Evolutionary conservation across 2,888 invertebrate genomes (phyloP).

Genomic region (Tetragonisca angustula): DNA sequence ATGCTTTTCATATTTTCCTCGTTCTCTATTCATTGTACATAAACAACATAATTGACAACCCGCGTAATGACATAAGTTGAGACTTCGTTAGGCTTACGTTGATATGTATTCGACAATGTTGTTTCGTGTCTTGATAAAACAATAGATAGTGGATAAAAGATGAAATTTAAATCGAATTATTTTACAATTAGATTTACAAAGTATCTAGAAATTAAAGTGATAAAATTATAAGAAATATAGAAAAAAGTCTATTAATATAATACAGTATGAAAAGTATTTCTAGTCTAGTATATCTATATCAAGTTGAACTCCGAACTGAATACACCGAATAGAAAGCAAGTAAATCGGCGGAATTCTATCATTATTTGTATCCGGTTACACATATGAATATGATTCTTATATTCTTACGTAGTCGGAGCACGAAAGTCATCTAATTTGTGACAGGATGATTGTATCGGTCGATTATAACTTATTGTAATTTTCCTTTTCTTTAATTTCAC

Average conservation of each 20-base stretch:
- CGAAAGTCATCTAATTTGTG: constrained; percentile 29
- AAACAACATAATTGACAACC: constrained; percentile 4
- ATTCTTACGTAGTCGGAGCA: constrained; percentile 18
- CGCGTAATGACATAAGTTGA: constrained; percentile 13
- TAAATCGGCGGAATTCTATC: constrained; percentile 19
- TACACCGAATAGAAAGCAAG: constrained; percentile 57
- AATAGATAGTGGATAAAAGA: neutral
- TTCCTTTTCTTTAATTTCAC: constrained; percentile 1
- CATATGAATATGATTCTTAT: neutral
- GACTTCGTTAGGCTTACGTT: neutral
- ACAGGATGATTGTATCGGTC: constrained; percentile 44
- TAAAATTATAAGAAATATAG: neutral
- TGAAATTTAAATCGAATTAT: neutral
- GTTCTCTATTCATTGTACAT: neutral
- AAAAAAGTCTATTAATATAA: neutral
- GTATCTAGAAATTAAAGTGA: neutral
- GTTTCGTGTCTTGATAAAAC: neutral
- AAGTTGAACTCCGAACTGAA: neutral
- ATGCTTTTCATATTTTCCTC: constrained; percentile 30
- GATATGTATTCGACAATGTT: neutral
- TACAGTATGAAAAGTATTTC: neutral
- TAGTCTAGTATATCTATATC: neutral
- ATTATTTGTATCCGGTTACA: constrained; percentile 27
- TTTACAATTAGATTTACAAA: neutral
- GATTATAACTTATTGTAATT: constrained; percentile 28